phyloP scores from a whole-genome alignment of 2,797 vertebrate genomes.

The Rhynchonycteris naso region DNA sequence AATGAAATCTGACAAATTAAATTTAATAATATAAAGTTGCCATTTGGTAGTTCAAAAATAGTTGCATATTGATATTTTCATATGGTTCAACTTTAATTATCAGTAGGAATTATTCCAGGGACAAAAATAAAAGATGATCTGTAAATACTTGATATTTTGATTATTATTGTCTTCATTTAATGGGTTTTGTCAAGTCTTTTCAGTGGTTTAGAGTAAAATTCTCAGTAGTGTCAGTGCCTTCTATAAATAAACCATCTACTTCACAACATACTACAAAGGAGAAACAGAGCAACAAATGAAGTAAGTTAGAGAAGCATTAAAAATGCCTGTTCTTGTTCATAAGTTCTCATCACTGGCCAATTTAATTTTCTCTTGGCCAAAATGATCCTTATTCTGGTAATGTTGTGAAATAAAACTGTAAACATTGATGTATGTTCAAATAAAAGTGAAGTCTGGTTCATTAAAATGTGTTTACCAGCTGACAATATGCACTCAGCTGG shows the following conservation, averaged over 20 bases:
- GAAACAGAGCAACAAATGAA: conserved; percentile 79
- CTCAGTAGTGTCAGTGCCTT: conserved; percentile 71
- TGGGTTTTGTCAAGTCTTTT: conserved; percentile 79
- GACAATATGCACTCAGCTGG: conserved; percentile 60
- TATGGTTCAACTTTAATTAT: conserved; percentile 45
- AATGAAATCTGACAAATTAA: conserved; percentile 58
- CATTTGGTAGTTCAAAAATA: conserved; percentile 15
- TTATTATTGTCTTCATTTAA: conserved; percentile 76
- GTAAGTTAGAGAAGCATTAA: conserved; percentile 73
- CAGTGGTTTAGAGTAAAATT: conserved; percentile 76
- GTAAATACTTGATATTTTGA: conserved; percentile 75
- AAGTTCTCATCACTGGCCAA: conserved; percentile 80
- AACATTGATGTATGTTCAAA: conserved; percentile 63
- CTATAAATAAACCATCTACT: conserved; percentile 86
- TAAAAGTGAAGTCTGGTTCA: conserved; percentile 59
- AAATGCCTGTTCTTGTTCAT: conserved; percentile 78
- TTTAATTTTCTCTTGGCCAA: conserved; percentile 81
- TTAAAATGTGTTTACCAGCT: conserved; percentile 54
- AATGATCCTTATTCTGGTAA: conserved; percentile 57
- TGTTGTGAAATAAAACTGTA: conserved; percentile 70
- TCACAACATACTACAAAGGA: conserved; percentile 72
- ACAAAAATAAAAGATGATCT: conserved; percentile 76
- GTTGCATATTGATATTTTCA: conserved; percentile 24
- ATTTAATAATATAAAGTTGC: background rate
- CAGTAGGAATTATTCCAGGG: conserved; percentile 58